These are phyloP conservation scores for Cephus rjabovi DNA, from an alignment of 2,888 invertebrate genomes.

Conservation along the genomic window DNA sequence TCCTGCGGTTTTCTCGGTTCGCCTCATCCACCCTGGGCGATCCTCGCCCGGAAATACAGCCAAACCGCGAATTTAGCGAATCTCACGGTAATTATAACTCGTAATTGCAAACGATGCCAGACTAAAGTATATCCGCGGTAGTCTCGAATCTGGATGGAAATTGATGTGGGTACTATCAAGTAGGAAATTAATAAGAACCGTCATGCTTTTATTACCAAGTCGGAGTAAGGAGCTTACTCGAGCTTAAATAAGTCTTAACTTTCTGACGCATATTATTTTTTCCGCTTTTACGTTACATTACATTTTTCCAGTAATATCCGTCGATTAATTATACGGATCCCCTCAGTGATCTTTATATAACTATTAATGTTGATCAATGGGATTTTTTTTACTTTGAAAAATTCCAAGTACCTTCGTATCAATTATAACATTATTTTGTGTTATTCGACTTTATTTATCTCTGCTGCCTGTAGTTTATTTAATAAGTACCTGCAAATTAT, in stretches of 20 bases:
- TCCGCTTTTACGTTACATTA: background rate
- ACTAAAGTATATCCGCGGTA: background rate
- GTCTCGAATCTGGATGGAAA: background rate
- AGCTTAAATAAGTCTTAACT: background rate
- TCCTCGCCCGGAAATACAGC: background rate
- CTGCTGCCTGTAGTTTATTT: too few species aligned
- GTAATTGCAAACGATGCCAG: background rate
- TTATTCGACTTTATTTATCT: too few species aligned
- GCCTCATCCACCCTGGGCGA: background rate
- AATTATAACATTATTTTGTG: too few species aligned
- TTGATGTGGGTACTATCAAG: background rate
- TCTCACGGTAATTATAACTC: background rate
- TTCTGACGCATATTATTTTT: background rate
- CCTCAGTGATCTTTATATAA: background rate
- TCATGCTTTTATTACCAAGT: background rate
- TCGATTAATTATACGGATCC: background rate
- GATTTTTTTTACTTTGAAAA: background rate
- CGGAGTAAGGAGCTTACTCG: background rate
- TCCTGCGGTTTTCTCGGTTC: background rate
- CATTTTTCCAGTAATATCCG: background rate
- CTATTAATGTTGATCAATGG: background rate
- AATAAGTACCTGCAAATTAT: too few species aligned
- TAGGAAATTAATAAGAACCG: constrained; percentile 1
- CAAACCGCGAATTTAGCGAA: background rate
- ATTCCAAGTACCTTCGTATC: background rate